Evolutionary conservation across 1,140 invertebrate species (phyloP).

Genomic region (Luehdorfia chinensis): DNA sequence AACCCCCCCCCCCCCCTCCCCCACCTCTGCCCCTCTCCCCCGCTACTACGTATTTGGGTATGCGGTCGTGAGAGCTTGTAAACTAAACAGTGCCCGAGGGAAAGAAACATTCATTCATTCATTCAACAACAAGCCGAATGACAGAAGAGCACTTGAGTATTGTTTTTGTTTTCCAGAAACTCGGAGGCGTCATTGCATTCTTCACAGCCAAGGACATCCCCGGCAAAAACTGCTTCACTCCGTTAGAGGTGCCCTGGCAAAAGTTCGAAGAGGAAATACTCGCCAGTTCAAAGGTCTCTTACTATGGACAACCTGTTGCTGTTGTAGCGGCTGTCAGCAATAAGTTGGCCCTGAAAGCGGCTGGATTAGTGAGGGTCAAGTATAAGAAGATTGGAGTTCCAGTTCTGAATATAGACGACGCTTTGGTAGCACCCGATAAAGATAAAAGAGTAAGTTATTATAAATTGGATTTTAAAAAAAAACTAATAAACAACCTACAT

Average conservation of each 20-base stretch:
- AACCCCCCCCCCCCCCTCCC: too few relatives aligned
- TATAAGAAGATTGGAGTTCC: conserved; percentile 72
- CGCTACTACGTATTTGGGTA: too few relatives aligned
- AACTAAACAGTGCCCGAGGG: too few relatives aligned
- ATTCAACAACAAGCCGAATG: too few relatives aligned
- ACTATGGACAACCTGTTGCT: conserved; percentile 85
- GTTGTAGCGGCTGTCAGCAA: conserved; percentile 82
- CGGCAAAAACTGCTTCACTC: conserved; percentile 81
- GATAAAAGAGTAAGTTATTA: conserved; percentile 41
- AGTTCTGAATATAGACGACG: conserved; percentile 78
- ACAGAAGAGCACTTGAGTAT: too few relatives aligned
- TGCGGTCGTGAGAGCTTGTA: too few relatives aligned
- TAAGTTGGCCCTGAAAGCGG: conserved; percentile 79
- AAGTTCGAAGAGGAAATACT: conserved; percentile 75
- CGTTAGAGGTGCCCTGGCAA: conserved; percentile 34
- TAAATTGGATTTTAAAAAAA: too few relatives aligned
- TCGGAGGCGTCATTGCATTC: conserved; percentile 84
- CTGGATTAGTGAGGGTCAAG: conserved; percentile 81
- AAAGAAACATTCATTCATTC: too few relatives aligned
- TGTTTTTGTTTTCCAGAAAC: conserved; percentile 58
- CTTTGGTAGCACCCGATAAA: conserved; percentile 69
- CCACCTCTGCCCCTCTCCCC: too few relatives aligned
- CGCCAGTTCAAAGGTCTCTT: conserved; percentile 74
- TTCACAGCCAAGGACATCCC: conserved; percentile 86
- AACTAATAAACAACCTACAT: too few relatives aligned